Conservation (phyloP, 2,797 vertebrate genomes). For the Huso huso region DNA sequence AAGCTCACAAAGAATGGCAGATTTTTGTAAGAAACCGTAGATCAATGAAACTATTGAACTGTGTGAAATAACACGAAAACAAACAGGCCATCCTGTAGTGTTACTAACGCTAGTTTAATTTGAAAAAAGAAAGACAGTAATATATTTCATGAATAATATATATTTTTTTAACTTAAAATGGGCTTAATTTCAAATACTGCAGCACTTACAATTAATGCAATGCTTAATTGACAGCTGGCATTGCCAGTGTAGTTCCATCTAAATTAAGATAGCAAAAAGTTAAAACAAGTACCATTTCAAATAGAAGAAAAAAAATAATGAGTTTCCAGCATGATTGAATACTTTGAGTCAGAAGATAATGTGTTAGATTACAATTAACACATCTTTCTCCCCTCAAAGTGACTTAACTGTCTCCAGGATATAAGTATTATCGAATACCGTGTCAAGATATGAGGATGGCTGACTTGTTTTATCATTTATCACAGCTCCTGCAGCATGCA, state of each 20-base stretch:
- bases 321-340: conserved; percentile 57
- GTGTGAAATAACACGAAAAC: conserved; percentile 61
- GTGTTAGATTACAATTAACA: conserved; percentile 66
- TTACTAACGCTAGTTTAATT: conserved; percentile 25
- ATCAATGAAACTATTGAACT: conserved; percentile 80
- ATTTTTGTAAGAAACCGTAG: conserved; percentile 71
- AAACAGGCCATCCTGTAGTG: conserved; percentile 60
- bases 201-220: conserved; percentile 9
- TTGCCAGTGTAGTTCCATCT: conserved; percentile 24
- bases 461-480: conserved; percentile 72
- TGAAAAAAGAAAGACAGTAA: background rate
- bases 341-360: conserved; percentile 57
- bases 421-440: conserved; percentile 61
- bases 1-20: conserved; percentile 75
- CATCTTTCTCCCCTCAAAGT: conserved; percentile 63
- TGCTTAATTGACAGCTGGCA: conserved; percentile 37
- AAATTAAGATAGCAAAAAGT: conserved; percentile 43
- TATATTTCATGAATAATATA: background rate
- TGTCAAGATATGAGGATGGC: conserved; percentile 70
- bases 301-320: conserved; percentile 50
- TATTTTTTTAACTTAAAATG: background rate
- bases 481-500: conserved; percentile 63
- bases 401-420: conserved; percentile 42
- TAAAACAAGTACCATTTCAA: conserved; percentile 49
- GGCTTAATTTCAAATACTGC: background rate